Conservation (phyloP, 2,113 vertebrate genomes). For the Takifugu flavidus region DNA sequence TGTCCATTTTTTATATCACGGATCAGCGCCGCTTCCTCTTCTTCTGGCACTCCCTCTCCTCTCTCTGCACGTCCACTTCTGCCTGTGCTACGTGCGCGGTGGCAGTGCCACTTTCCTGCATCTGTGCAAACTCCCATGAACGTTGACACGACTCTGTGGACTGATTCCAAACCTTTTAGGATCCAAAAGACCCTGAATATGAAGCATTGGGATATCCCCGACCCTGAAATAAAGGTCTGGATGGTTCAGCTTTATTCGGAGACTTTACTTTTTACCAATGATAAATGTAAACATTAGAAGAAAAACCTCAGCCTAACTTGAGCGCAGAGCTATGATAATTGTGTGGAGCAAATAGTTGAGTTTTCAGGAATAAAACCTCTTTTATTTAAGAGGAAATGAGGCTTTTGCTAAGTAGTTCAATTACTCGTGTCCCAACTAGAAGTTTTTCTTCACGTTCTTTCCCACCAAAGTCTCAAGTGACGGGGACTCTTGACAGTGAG, state of each 20-base stretch:
- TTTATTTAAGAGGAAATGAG: constrained; percentile 26
- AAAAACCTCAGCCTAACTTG: constrained; percentile 1
- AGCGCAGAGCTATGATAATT: constrained; percentile 6
- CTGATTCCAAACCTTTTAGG: too few species aligned
- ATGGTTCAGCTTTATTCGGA: too few species aligned
- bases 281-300: too few species aligned
- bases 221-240: too few species aligned
- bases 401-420: constrained; percentile 30
- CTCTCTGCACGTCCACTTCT: constrained; percentile 40
- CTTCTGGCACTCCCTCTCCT: constrained; percentile 4
- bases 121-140: background rate
- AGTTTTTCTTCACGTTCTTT: constrained; percentile 44
- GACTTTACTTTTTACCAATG: too few species aligned
- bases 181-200: too few species aligned
- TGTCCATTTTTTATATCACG: constrained; percentile 28
- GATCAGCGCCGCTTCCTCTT: constrained; percentile 46
- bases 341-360: constrained; percentile 8
- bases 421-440: constrained; percentile 23
- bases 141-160: too few species aligned
- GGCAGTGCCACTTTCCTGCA: background rate
- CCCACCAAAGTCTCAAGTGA: constrained; percentile 50
- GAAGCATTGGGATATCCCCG: too few species aligned
- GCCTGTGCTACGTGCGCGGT: constrained; percentile 10
- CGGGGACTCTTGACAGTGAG: constrained; percentile 48
- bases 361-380: constrained; percentile 14